A percentile compares a stretch with the other conserved stretches of the same genome.
Evolutionary conservation across 1,140 invertebrate species (phyloP).

Genomic region (Pseudomyrmex gracilis): DNA sequence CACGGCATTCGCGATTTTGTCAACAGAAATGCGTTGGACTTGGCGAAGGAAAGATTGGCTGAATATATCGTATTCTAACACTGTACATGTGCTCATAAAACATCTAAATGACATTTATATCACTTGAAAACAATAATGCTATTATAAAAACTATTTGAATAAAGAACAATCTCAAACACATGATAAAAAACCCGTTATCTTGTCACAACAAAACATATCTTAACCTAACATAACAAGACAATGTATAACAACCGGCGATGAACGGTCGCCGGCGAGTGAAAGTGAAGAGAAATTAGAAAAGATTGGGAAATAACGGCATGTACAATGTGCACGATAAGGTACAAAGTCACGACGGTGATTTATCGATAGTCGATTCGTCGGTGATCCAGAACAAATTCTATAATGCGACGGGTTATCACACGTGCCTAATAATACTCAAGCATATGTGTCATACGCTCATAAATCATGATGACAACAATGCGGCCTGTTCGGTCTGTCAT

Average conservation of each 20-base stretch:
- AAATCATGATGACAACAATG: conserved; percentile 73
- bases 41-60: conserved; percentile 71
- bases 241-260: neutral
- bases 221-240: too few relatives aligned
- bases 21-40: conserved; percentile 83
- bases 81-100: neutral
- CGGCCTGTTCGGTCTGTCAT: conserved; percentile 64
- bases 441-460: conserved; percentile 72
- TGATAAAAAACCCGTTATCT: neutral
- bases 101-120: too few relatives aligned
- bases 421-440: conserved; percentile 44
- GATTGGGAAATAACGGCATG: conserved; percentile 5
- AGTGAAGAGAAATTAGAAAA: conserved; percentile 48
- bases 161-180: neutral
- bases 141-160: neutral
- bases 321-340: neutral
- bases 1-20: conserved; percentile 84
- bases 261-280: conserved; percentile 10
- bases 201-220: too few relatives aligned
- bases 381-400: conserved; percentile 23
- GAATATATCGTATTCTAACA: conserved; percentile 17
- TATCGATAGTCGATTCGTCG: conserved; percentile 52
- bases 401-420: conserved; percentile 34
- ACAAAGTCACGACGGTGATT: conserved; percentile 59
- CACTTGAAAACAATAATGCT: neutral